Percentiles rank a stretch among this genome's conserved stretches.
Conservation (phyloP, 1,140 invertebrate genomes). For the Drosophila paulistorum region DNA sequence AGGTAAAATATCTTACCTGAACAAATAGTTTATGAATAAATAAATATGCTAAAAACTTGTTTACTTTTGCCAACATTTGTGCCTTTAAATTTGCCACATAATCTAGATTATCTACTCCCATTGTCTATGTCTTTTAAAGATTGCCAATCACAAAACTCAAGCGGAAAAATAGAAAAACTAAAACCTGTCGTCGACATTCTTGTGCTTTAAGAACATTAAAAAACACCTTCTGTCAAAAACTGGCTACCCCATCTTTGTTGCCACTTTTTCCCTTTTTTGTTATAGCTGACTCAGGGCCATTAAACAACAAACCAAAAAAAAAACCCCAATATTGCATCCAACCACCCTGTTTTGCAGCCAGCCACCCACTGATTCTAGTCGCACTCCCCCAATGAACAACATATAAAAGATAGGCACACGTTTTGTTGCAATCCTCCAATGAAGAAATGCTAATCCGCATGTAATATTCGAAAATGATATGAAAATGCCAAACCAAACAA, state of each 20-base stretch:
- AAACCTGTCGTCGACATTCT: constrained; percentile 1
- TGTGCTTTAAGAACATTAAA: constrained; percentile 13
- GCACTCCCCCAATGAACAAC: constrained; percentile 14
- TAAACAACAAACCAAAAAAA: constrained; percentile 18
- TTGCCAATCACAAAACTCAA: not conserved
- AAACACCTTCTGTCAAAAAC: constrained; percentile 13
- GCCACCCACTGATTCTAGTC: constrained; percentile 25
- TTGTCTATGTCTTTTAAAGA: not conserved
- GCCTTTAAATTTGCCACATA: no score
- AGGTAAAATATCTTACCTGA: no score
- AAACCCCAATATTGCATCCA: constrained; percentile 26
- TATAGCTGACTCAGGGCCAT: constrained; percentile 23
- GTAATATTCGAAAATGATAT: constrained; percentile 82
- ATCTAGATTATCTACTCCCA: no score
- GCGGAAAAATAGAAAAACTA: not conserved
- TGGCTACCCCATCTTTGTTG: not conserved
- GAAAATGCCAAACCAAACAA: constrained; percentile 79
- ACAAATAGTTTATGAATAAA: no score
- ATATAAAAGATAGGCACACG: constrained; percentile 64
- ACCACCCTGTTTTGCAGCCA: constrained; percentile 56
- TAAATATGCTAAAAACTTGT: no score
- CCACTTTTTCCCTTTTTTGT: not conserved
- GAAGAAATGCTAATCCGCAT: constrained; percentile 82
- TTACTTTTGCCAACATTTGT: no score
- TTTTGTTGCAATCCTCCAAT: constrained; percentile 75